Percentiles rank a stretch among this genome's conserved stretches.
phyloP scores from a whole-genome alignment of 1,140 invertebrate genomes.

The Cydia strobilella region DNA sequence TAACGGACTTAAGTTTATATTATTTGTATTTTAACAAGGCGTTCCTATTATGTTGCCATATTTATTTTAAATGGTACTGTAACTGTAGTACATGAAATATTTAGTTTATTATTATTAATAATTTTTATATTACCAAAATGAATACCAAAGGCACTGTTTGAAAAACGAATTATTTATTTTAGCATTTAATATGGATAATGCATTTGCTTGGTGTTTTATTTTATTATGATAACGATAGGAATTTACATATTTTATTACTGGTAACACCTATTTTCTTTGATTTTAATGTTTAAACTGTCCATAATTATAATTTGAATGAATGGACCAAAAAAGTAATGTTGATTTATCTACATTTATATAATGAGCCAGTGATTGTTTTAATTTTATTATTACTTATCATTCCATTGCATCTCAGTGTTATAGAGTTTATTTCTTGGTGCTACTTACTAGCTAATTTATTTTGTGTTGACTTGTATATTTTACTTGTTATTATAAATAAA shows the following conservation, averaged over 20 bases:
- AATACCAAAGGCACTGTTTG: neutral
- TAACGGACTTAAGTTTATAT: neutral
- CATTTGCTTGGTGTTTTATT: neutral
- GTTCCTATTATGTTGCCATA: constrained; percentile 62
- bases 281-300: no score
- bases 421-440: constrained; percentile 20
- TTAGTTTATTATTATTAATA: neutral
- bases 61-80: constrained; percentile 36
- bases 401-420: constrained; percentile 18
- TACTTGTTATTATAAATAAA: constrained; percentile 22
- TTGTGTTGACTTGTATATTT: constrained; percentile 7
- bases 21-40: constrained; percentile 9
- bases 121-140: constrained; percentile 20
- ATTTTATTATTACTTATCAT: constrained; percentile 10
- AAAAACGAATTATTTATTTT: neutral
- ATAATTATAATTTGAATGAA: no score
- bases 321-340: no score
- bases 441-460: constrained; percentile 6
- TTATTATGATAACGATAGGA: neutral
- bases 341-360: no score
- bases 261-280: no score
- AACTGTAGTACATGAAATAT: neutral
- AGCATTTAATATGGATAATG: neutral
- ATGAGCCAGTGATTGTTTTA: neutral
- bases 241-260: neutral